These are phyloP conservation scores for Alca torda DNA, from an alignment of 2,797 vertebrate species.

Conservation along the genomic window DNA sequence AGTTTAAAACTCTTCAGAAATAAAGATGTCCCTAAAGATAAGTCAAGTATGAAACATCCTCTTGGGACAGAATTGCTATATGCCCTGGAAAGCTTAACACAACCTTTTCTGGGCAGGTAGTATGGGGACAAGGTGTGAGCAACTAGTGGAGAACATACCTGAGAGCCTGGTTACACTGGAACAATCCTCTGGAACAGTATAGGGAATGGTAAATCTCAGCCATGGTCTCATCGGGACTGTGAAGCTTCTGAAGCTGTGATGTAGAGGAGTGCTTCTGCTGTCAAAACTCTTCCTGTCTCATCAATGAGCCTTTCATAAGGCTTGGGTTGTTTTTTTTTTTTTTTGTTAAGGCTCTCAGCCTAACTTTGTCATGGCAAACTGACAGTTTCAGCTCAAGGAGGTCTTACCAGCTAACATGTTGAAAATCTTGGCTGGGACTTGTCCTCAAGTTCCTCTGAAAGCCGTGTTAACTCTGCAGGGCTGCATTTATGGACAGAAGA, in stretches of 20 bases:
- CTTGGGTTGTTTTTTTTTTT: background rate
- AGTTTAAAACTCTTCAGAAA: slow-evolving; percentile 15
- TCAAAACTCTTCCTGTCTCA: background rate
- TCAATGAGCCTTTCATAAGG: background rate
- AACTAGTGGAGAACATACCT: background rate
- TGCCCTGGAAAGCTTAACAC: background rate
- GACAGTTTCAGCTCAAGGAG: background rate
- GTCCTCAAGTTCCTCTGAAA: background rate
- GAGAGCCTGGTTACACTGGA: background rate
- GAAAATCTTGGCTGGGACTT: background rate
- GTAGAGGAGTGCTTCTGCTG: background rate
- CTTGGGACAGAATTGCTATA: background rate
- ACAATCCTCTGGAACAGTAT: background rate
- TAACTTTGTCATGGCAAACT: background rate
- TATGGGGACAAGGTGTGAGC: background rate
- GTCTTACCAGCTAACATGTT: background rate
- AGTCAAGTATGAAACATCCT: background rate
- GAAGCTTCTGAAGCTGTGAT: background rate
- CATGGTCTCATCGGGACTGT: fast-evolving
- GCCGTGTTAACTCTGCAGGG: background rate
- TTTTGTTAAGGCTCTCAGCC: background rate
- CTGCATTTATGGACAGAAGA: background rate
- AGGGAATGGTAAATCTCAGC: background rate
- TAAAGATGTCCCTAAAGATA: background rate
- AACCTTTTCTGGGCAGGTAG: background rate